A percentile compares a stretch with the other conserved stretches of the same genome.
Evolutionary conservation across 2,888 invertebrate genomes (phyloP).

Genomic region (Diaphora mendica): DNA sequence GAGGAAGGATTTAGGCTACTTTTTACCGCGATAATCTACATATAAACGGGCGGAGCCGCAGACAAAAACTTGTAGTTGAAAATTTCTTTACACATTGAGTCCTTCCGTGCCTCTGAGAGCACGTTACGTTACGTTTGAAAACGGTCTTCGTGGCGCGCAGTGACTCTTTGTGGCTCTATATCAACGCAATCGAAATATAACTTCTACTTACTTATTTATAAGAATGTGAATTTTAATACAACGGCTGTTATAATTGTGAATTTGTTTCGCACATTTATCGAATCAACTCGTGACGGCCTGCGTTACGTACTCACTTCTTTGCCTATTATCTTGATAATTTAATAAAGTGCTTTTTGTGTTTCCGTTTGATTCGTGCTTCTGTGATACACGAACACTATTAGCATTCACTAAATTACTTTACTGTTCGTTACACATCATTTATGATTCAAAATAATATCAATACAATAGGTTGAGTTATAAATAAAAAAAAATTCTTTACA

Average conservation of each 20-base stretch:
- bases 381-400: neutral
- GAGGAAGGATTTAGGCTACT: too few relatives aligned
- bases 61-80: too few relatives aligned
- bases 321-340: conserved; percentile 6
- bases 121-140: too few relatives aligned
- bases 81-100: neutral
- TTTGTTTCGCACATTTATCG: conserved; percentile 30
- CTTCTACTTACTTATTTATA: conserved; percentile 5
- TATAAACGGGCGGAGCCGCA: too few relatives aligned
- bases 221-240: conserved; percentile 31
- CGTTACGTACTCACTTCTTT: conserved; percentile 17
- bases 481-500: too few relatives aligned
- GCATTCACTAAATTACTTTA: neutral
- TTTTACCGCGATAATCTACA: too few relatives aligned
- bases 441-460: too few relatives aligned
- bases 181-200: conserved; percentile 23
- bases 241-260: conserved; percentile 22
- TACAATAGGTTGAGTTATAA: too few relatives aligned
- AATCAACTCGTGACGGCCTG: conserved; percentile 21
- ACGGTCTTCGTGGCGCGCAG: neutral
- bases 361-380: conserved; percentile 8
- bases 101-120: too few relatives aligned
- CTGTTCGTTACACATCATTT: neutral
- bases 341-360: neutral
- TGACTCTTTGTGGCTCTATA: neutral